Evolutionary conservation across 1,140 invertebrate species (phyloP), one percentile per base, ranked within the genome.

Genomic region (Pseudomyrmex sp.): DNA sequence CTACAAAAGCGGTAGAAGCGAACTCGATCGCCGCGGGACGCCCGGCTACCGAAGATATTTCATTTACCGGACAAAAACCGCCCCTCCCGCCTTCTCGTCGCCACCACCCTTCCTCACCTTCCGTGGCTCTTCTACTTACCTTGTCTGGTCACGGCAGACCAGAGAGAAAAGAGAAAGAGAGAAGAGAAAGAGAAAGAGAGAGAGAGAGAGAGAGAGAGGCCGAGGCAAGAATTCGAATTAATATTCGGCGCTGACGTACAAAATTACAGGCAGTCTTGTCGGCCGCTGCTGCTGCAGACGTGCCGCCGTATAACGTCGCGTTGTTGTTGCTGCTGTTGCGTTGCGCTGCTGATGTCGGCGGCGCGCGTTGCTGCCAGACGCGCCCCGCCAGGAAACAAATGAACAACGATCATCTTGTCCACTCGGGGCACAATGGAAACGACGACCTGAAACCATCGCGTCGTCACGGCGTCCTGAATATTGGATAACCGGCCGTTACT

Each of bases 241-340:
- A 94, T 94, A 94, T 94, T 94, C 94, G 92, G 93, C 90, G 94
- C 92, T 94, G 94, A 94, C 93, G 90, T 92, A 91, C 89, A 89
- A 92, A 94, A 94, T 94, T 94, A 92, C 91, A 92, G 89, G 88
- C 89, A 90, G 73, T 84, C 86, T 79, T 87, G 89, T 79, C 82
- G 62, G 86, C 66, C 77, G 75, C 61, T 65, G 75, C 80, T 74
- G 82, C 59, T 82, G 65, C 54, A 23, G 46, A 62, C 59, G 26
- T 50, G 48, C 77, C 56, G 62, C 84, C 46, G 35, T 35, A 35
- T 35, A 35, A 35, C 56, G 44, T 63, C 74, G 59, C 74, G 73
- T 83, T 76, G 68, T 68, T 56, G 77, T 26, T 77, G 46, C 15
- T 46, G 74, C 13, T 46, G 44, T 9, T n/a, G 69, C 59, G 44